Conservation (phyloP, 2,113 vertebrate species). For the Podiceps cristatus region DNA sequence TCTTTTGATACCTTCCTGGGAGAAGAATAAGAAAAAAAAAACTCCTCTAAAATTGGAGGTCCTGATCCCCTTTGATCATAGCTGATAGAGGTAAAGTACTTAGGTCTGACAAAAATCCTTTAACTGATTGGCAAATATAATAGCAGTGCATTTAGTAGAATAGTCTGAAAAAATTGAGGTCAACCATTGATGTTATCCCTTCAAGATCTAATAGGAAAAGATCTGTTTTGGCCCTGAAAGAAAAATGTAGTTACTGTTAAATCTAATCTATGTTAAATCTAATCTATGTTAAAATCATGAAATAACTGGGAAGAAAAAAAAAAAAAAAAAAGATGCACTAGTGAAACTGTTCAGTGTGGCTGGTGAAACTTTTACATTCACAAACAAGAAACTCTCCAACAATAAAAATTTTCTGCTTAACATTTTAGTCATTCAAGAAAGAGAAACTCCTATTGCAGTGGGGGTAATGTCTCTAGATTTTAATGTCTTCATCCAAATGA, state of each 20-base stretch:
- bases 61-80: slow-evolving; percentile 31
- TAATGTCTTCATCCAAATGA: neutral
- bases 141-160: slow-evolving; percentile 27
- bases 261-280: slow-evolving; percentile 46
- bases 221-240: slow-evolving; percentile 13
- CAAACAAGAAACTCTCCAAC: neutral
- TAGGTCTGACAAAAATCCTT: slow-evolving; percentile 34
- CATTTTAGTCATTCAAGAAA: neutral
- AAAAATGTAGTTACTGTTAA: slow-evolving; percentile 25
- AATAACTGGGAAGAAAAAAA: neutral
- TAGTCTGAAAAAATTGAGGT: slow-evolving; percentile 51
- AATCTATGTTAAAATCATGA: slow-evolving; percentile 3
- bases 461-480: neutral
- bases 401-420: neutral
- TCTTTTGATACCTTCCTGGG: neutral
- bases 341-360: neutral
- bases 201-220: slow-evolving; percentile 38
- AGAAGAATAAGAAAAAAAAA: neutral
- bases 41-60: neutral
- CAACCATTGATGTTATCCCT: slow-evolving; percentile 40
- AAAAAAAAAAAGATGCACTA: neutral
- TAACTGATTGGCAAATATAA: slow-evolving; percentile 57
- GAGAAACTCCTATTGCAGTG: neutral
- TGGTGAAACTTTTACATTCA: neutral
- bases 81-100: slow-evolving; percentile 47